Conservation (phyloP, 92 coral and sea anemone species). For the Bergia sp. region DNA sequence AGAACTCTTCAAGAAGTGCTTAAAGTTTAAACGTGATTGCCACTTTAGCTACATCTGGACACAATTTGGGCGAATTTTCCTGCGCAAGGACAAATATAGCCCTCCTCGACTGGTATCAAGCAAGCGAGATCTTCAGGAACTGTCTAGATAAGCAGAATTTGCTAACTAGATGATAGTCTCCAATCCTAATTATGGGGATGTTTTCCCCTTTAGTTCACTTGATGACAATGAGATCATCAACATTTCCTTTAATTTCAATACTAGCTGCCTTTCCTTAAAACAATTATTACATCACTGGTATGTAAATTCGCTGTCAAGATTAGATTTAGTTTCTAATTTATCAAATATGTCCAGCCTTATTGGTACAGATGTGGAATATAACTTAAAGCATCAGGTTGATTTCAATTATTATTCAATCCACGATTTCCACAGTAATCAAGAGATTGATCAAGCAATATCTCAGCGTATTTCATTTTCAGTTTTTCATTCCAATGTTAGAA, state of each 20-base stretch:
- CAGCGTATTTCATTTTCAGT: too few species aligned
- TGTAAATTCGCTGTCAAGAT: constrained; percentile 20
- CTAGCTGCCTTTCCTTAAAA: not conserved
- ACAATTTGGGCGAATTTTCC: constrained; percentile 1
- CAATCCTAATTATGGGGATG: constrained; percentile 1
- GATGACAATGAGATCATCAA: not conserved
- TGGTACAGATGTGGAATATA: too few species aligned
- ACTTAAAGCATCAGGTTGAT: too few species aligned
- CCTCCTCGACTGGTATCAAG: not conserved
- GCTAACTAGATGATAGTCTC: not conserved
- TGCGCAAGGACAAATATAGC: not conserved
- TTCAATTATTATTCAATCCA: too few species aligned
- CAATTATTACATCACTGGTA: not conserved
- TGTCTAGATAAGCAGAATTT: not conserved
- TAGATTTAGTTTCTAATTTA: not conserved
- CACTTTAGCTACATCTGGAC: not conserved
- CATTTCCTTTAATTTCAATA: not conserved
- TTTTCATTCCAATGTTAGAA: too few species aligned
- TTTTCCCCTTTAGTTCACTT: constrained; percentile 9
- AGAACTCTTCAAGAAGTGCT: constrained; percentile 13
- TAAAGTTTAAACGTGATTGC: not conserved
- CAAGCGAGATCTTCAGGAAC: not conserved
- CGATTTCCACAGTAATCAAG: too few species aligned
- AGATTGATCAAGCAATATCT: too few species aligned
- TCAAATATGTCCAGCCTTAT: too few species aligned